A percentile compares a stretch with the other conserved stretches of the same genome.
Conservation (phyloP, 2,888 invertebrate species). For the Notocelia uddmanniana region DNA sequence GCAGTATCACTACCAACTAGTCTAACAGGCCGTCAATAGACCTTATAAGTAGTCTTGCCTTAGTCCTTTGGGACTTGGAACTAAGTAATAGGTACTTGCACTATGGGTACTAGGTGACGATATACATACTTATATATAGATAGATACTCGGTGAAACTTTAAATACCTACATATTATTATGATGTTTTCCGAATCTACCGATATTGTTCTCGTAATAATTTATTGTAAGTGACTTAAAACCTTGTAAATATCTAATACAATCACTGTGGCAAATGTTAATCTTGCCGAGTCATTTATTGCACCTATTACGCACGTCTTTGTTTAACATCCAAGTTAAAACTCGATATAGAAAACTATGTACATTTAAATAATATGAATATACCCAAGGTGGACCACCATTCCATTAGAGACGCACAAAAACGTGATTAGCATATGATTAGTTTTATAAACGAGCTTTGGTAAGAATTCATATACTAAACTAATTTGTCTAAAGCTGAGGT, state of each 20-base stretch:
- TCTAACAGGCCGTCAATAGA: too few relatives aligned
- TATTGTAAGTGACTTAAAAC: too few relatives aligned
- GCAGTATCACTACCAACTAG: too few relatives aligned
- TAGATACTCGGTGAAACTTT: too few relatives aligned
- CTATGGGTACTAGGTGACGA: too few relatives aligned
- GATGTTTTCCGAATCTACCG: too few relatives aligned
- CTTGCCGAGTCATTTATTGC: constrained; percentile 19
- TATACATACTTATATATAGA: too few relatives aligned
- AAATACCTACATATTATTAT: too few relatives aligned
- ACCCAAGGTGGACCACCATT: constrained; percentile 23
- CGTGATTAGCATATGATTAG: constrained; percentile 31
- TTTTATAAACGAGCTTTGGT: constrained; percentile 23
- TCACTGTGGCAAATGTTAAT: background rate
- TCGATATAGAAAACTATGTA: constrained; percentile 32
- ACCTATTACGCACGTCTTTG: constrained; percentile 22
- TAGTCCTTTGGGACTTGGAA: too few relatives aligned
- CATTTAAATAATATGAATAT: constrained; percentile 17
- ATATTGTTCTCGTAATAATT: too few relatives aligned
- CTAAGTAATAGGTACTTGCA: too few relatives aligned
- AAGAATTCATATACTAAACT: constrained; percentile 19
- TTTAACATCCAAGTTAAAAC: constrained; percentile 6
- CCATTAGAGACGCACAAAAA: constrained; percentile 25
- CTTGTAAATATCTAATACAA: background rate
- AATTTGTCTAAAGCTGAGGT: constrained; percentile 36
- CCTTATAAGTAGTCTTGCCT: too few relatives aligned